Conservation (phyloP, 2,888 invertebrate genomes). For the Chrysolina oricalcia region DNA sequence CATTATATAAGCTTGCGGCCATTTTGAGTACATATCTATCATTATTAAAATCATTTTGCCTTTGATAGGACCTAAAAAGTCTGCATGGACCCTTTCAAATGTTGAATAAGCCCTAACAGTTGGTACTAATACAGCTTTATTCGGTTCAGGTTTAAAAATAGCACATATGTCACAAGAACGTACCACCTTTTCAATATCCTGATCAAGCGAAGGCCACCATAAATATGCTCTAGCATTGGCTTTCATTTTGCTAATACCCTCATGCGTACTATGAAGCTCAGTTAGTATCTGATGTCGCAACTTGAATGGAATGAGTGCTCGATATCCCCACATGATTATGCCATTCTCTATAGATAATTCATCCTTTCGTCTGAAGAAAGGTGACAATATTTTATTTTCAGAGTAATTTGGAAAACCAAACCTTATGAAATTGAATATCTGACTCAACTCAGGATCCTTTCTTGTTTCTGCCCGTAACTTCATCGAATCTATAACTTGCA, state of each 20-base stretch:
- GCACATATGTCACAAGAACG: conserved; percentile 1
- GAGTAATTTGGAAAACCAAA: not conserved
- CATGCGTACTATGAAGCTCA: conserved; percentile 33
- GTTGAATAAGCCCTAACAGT: not conserved
- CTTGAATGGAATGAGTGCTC: conserved; percentile 44
- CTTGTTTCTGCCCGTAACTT: not conserved
- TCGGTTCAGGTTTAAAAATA: not conserved
- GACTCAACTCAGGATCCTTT: not conserved
- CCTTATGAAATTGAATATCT: too few species aligned
- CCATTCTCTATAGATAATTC: conserved; percentile 35
- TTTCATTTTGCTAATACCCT: conserved; percentile 56
- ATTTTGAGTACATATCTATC: too few species aligned
- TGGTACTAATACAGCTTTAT: not conserved
- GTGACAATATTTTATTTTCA: not conserved
- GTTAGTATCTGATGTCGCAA: conserved; percentile 19
- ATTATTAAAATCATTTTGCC: not conserved
- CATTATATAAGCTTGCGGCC: too few species aligned
- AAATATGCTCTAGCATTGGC: conserved; percentile 47
- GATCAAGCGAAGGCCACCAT: conserved; percentile 60
- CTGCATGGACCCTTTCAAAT: too few species aligned
- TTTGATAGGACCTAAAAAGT: too few species aligned
- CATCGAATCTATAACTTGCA: too few species aligned
- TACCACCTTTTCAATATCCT: conserved; percentile 55
- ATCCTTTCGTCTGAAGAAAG: not conserved
- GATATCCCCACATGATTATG: conserved; percentile 48